A percentile compares a stretch with the other conserved stretches of the same genome.
These are phyloP conservation scores for Cryptomyrus ogoouensis DNA, from an alignment of 2,113 vertebrate species.

Conservation along the genomic window DNA sequence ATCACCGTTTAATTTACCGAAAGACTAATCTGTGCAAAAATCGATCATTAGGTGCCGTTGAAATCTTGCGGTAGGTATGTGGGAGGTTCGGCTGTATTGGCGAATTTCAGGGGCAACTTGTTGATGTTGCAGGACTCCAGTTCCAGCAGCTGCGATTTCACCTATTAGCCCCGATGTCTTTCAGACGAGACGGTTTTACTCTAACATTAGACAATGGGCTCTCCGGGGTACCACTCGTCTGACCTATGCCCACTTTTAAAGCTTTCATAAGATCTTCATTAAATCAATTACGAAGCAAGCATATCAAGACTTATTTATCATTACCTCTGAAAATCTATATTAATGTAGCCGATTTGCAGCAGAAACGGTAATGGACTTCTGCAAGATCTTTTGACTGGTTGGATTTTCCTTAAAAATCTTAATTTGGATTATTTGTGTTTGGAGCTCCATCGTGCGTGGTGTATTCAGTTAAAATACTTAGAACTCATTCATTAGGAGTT, in stretches of 20 bases:
- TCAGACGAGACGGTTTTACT: slow-evolving; percentile 73
- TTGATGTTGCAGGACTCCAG: slow-evolving; percentile 56
- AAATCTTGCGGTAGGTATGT: not conserved
- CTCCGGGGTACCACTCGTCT: slow-evolving; percentile 70
- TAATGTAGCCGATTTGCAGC: slow-evolving; percentile 39
- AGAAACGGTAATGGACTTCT: not conserved
- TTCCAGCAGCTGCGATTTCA: slow-evolving; percentile 73
- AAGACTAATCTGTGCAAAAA: not conserved
- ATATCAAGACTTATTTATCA: slow-evolving; percentile 78
- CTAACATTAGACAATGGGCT: slow-evolving; percentile 74
- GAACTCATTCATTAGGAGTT: not conserved
- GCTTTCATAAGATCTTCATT: slow-evolving; percentile 87
- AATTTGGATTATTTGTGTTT: not conserved
- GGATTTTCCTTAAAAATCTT: not conserved
- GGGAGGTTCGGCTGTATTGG: not conserved
- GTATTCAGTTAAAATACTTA: not conserved
- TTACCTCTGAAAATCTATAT: slow-evolving; percentile 63
- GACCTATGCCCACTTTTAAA: slow-evolving; percentile 81
- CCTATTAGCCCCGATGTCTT: slow-evolving; percentile 84
- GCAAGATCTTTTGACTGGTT: not conserved
- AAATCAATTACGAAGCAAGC: slow-evolving; percentile 84
- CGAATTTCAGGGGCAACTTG: slow-evolving; percentile 40
- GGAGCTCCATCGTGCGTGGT: not conserved
- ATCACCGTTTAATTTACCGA: not conserved
- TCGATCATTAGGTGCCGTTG: not conserved